Evolutionary conservation across 2,797 vertebrate genomes (phyloP), one percentile per base, ranked within the genome.

Genomic region (Cynodonichthys magdalenae): DNA sequence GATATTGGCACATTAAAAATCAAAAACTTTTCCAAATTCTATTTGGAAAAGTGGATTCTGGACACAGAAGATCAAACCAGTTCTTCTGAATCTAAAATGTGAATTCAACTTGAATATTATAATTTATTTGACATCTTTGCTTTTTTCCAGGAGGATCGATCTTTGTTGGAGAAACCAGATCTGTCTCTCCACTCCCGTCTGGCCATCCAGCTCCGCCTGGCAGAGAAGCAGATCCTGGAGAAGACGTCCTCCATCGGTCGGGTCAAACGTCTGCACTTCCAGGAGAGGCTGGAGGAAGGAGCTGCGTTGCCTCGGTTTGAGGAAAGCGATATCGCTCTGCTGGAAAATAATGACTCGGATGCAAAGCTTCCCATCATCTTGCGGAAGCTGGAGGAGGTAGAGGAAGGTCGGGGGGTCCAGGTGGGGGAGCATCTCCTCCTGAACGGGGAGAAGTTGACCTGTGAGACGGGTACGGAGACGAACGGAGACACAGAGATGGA

Each of bases 161-260:
- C 88, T 19, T 85, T 95, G 75, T 75, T 99, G 82, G 93, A 95
- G 81, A 94, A 90, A 60, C 90, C 89, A 0, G 93, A 93, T 59
- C 92, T 98, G 8, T 93, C 95, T 0, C 79, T 90, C 8, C 96
- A 96, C 15, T 93, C 95, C 0, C 79, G 86, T 12, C 92, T 96
- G 88, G 95, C 95, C 28, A 69, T 98, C 81, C 96, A 96, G 77
- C 82, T 99, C 53, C 95, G 96, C 7, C 82, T 96, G 31, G 96
- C 96, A 0, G 98, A 99, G 66, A 99, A 98, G 80, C 95, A 95
- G 90, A 98, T 99, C 77, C 89, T 99, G 80, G 95, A 97, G 82
- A 94, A 92, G 29, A 95, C 93, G 0, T 93, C 94, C 0, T 90
- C 89, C 76, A 94, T 94, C 0, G 95, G 96, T 0, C 90, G 90